These are phyloP conservation scores for Melanotaenia nigrans DNA, from an alignment of 2,797 vertebrate genomes.

Conservation along the genomic window DNA sequence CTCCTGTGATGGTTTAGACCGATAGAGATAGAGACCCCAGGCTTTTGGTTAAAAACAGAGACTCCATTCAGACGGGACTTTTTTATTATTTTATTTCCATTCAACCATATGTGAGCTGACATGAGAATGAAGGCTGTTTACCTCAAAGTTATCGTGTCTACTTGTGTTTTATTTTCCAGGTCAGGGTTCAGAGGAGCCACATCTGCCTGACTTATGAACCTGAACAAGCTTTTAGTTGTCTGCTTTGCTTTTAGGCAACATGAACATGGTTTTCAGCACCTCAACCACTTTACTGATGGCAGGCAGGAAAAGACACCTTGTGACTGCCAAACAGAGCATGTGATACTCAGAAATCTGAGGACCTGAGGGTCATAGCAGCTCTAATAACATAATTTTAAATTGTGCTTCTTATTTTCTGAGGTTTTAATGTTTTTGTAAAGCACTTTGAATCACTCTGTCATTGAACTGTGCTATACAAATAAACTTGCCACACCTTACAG, in stretches of 20 bases:
- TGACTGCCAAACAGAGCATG: slow-evolving; percentile 5
- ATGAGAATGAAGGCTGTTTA: neutral
- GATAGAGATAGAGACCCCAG: slow-evolving; percentile 19
- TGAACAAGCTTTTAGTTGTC: slow-evolving; percentile 29
- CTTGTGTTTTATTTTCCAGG: slow-evolving; percentile 36
- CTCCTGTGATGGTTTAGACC: slow-evolving; percentile 4
- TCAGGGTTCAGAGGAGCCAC: slow-evolving; percentile 45
- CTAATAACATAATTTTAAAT: too few relatives aligned
- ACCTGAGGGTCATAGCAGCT: neutral
- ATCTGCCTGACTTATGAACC: slow-evolving; percentile 31
- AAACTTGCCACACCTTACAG: too few relatives aligned
- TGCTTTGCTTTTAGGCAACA: neutral
- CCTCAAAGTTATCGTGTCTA: neutral
- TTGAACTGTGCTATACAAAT: too few relatives aligned
- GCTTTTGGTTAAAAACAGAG: slow-evolving; percentile 41
- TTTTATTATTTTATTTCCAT: slow-evolving; percentile 5
- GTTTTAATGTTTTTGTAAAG: too few relatives aligned
- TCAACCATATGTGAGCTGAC: slow-evolving; percentile 25
- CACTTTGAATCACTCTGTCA: too few relatives aligned
- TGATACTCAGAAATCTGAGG: neutral
- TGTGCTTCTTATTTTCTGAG: too few relatives aligned
- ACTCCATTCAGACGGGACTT: slow-evolving; percentile 35
- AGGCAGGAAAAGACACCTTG: slow-evolving; percentile 19
- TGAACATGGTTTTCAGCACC: neutral
- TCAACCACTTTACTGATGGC: neutral